Percentiles rank a stretch among this genome's conserved stretches.
These are phyloP conservation scores for Sitophilus oryzae DNA, from an alignment of 1,140 invertebrate genomes.

Conservation along the genomic window DNA sequence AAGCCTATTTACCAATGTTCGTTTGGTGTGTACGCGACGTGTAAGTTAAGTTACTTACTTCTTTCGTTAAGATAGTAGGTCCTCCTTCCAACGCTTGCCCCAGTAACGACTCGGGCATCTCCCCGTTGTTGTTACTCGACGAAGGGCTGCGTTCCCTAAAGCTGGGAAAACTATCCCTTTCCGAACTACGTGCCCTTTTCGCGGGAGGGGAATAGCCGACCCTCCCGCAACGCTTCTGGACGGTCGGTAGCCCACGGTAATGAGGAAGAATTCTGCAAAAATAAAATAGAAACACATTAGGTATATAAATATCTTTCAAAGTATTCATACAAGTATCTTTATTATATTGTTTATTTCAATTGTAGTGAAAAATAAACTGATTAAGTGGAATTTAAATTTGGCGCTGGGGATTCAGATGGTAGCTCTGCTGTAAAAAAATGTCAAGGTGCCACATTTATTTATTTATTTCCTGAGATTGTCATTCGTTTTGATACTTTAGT, in stretches of 20 bases:
- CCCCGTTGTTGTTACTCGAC: slow-evolving; percentile 44
- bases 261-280: slow-evolving; percentile 40
- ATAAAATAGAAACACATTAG: not conserved
- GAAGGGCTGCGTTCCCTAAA: slow-evolving; percentile 46
- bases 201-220: slow-evolving; percentile 48
- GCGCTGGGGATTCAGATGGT: no score
- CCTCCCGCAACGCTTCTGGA: slow-evolving; percentile 42
- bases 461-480: no score
- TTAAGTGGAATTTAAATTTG: no score
- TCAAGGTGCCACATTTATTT: no score
- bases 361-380: no score
- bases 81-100: slow-evolving; percentile 67
- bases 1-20: no score
- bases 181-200: slow-evolving; percentile 50
- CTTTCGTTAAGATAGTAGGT: slow-evolving; percentile 50
- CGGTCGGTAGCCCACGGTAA: slow-evolving; percentile 51
- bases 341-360: no score
- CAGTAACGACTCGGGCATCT: slow-evolving; percentile 61
- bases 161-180: slow-evolving; percentile 32
- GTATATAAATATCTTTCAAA: not conserved
- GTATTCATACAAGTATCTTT: not conserved
- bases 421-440: no score
- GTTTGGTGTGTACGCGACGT: no score
- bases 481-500: no score
- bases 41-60: slow-evolving; percentile 37